Evolutionary conservation across 2,797 vertebrate genomes (phyloP), one percentile per base, ranked within the genome.

Genomic region (Thalassophryne amazonica): DNA sequence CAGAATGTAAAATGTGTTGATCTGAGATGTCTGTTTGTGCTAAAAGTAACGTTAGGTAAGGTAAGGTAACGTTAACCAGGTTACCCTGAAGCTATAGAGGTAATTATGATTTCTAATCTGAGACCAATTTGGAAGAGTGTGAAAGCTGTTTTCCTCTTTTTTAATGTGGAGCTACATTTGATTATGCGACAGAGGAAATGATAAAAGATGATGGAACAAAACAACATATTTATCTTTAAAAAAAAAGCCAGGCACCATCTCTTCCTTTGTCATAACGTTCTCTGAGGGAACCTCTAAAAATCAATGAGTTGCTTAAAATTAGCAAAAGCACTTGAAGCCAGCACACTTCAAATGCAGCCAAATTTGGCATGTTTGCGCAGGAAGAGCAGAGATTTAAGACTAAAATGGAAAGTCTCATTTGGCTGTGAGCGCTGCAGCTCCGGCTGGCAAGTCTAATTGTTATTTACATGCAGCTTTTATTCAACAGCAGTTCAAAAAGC

Each of bases 51-150:
- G 41, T 19, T 6, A 12, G 11, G 45, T 23, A 29, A 28, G 30
- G 19, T n/a, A n/a, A n/a, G 27, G 60, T 9, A 34, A 48, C 13
- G 60, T 34, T 32, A 55, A 66, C 60, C 45, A 54, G 66, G 74
- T 64, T 61, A 78, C 67, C 73, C 53, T 38, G 51, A 17, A 18
- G 65, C 40, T 23, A 9, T 54, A 19, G 14, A 11, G 43, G 30
- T 81, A 72, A 85, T 85, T 77, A 83, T 27, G 38, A 45, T 47
- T 79, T 69, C 67, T 71, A 78, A 81, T 76, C 56, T 56, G 61
- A 64, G 64, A 68, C 53, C 83, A 83, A 87, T 79, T 83, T 84
- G 57, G 14, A 21, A 40, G 32, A 58, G 32, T 50, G 68, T 70
- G 73, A 72, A 53, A 34, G 61, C 59, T 40, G 37, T 16, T 55